Base-by-base conservation (phyloP, 2,888 invertebrate species). In the Nezara viridula region DNA sequence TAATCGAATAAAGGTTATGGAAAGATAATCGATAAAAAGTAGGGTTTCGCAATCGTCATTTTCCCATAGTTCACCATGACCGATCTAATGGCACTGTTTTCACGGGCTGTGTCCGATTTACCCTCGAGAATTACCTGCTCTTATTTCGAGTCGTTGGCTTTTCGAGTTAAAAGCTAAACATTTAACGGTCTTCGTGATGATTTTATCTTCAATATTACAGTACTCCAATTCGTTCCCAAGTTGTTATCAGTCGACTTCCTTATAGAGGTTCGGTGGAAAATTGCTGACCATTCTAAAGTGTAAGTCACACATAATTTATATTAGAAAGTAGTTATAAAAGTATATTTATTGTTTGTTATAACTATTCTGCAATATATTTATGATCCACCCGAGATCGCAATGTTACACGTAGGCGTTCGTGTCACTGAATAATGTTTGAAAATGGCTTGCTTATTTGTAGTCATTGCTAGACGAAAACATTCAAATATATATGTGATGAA, bases 371-470 rank as follows among this genome's bases (percentile, higher is more conserved):
- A 49, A 49, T 49, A 49, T 49, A 12, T n/a, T 4, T 32, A 66
- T 66, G 16, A 66, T 32, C 3, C n/a, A n/a, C 12, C 10, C 0
- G 27, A 27, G 27, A 66, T 4, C 27, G 32, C 12, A 16, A 14
- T 32, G 66, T 66, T 66, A 0, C 5, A 66, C 66, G 66, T 32
- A 14, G 16, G 14, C 32, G 66, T 16, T 66, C 66, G 32, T 66
- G 66, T 66, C 32, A 32, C 27, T 66, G 66, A 66, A 66, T 66
- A 66, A 32, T 66, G 66, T 66, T 66, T 66, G 66, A 66, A 66
- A 66, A 66, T 66, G 16, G 0, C 27, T 0, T 66, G 12, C 4
- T 66, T 32, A 66, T 16, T 66, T 14, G 10, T 60, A 60, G n/a
- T 60, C 27, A 60, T n/a, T 12, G 10, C 55, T 24, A 9, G 10